Evolutionary conservation across 1,140 invertebrate species (phyloP).

Genomic region (Drosophila nasuta): DNA sequence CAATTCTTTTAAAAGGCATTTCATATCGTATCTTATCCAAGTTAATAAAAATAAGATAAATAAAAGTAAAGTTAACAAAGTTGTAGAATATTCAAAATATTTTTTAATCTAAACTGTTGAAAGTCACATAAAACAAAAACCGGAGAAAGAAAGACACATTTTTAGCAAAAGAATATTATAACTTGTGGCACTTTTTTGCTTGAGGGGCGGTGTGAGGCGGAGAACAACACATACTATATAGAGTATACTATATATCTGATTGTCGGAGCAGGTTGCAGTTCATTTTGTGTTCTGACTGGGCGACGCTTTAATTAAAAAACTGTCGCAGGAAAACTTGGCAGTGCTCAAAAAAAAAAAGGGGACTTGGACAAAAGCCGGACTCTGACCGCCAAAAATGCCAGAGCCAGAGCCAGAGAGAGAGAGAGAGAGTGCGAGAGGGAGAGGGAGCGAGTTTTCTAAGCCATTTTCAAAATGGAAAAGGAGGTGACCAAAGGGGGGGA

Average conservation of each 20-base stretch:
- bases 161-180: background rate
- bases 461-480: slow-evolving; percentile 10
- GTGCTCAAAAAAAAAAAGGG: background rate
- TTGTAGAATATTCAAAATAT: no score
- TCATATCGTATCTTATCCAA: no score
- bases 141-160: background rate
- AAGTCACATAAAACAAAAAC: background rate
- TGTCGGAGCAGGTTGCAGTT: slow-evolving; percentile 14
- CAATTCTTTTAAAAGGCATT: no score
- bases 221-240: background rate
- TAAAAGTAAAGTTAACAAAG: background rate
- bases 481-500: background rate
- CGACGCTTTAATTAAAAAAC: slow-evolving; percentile 66
- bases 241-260: slow-evolving; percentile 2
- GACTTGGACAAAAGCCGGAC: slow-evolving; percentile 13
- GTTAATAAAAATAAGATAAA: no score
- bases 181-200: slow-evolving; percentile 1
- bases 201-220: background rate
- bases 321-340: slow-evolving; percentile 47
- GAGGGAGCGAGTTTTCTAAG: slow-evolving; percentile 13
- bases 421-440: background rate
- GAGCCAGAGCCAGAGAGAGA: background rate
- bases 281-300: slow-evolving; percentile 8
- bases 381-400: slow-evolving; percentile 49
- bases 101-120: background rate